Conservation (phyloP, 2,888 invertebrate genomes). For the Sarcophaga rosellei region DNA sequence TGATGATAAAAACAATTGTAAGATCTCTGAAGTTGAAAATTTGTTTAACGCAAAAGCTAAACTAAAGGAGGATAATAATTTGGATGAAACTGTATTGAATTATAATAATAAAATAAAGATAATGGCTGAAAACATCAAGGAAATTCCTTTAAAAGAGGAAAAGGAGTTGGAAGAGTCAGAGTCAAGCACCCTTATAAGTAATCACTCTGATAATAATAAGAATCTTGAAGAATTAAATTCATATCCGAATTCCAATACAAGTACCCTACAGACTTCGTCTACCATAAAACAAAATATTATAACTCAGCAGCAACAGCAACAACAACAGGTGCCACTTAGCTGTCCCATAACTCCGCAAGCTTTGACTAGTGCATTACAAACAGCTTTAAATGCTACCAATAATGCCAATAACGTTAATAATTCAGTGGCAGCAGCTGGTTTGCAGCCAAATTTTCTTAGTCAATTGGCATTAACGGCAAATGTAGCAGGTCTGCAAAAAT, state of each 20-base stretch:
- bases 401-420: slow-evolving; percentile 48
- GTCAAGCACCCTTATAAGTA: slow-evolving; percentile 36
- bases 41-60: slow-evolving; percentile 22
- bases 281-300: slow-evolving; percentile 45
- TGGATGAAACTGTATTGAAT: slow-evolving; percentile 43
- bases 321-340: slow-evolving; percentile 52
- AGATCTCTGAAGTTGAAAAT: slow-evolving; percentile 46
- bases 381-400: slow-evolving; percentile 72
- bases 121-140: slow-evolving; percentile 68
- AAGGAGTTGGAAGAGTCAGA: slow-evolving; percentile 27
- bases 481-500: slow-evolving; percentile 63
- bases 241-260: slow-evolving; percentile 64
- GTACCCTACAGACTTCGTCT: slow-evolving; percentile 49
- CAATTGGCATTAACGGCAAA: slow-evolving; percentile 69
- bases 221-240: slow-evolving; percentile 52
- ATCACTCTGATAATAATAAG: slow-evolving; percentile 34
- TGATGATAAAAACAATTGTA: slow-evolving; percentile 49
- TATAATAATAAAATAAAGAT: slow-evolving; percentile 63
- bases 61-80: slow-evolving; percentile 34
- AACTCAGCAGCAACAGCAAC: slow-evolving; percentile 12
- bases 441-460: slow-evolving; percentile 71
- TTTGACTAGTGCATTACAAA: slow-evolving; percentile 73
- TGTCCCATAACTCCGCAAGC: slow-evolving; percentile 68
- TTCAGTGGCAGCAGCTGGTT: slow-evolving; percentile 58
- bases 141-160: slow-evolving; percentile 49